Base-by-base conservation (phyloP, 1,140 invertebrate genomes). In the Caenorhabditis inopinata region DNA sequence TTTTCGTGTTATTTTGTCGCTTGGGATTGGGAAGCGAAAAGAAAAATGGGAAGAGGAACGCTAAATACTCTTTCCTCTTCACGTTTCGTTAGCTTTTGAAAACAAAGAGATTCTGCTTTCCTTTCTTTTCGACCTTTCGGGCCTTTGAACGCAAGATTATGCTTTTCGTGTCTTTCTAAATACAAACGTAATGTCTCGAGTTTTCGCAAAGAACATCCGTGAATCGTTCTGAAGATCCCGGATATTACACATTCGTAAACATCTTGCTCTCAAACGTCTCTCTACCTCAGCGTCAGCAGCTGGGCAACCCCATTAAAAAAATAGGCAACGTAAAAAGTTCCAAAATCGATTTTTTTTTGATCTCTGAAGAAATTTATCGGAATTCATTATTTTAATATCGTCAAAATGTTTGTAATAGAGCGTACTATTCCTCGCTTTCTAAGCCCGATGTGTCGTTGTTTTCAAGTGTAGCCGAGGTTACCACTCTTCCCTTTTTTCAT, bases 1-100 rank as follows among this genome's bases (percentile, higher is more conserved):
- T 68, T 68, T 68, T 68, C 38, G 32, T 68, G 58, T 68, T 68
- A 68, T 68, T 68, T 68, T 68, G 58, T 68, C 32, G n/a, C 38
- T 68, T 53, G 27, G 27, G 27, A 21, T 32, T 32, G 14, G 53
- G 14, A 42, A 42, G 38, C 21, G 14, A 21, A 42, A 11, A 32
- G 21, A 38, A 9, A 42, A n/a, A 29, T 5, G 32, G 38, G 7
- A 58, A 27, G 23, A 58, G 1, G 58, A 68, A 68, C 58, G 23
- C 58, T 38, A 68, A 68, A 58, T 32, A 3, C 27, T 58, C 25
- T 58, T 58, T 29, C 12, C 14, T 58, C n/a, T 32, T 12, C 48
- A 23, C 5, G 18, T 51, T 58, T n/a, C n/a, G 25, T 58, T 58
- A 25, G n/a, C 4, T 42, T 68, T 68, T 68, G 21, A 32, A 68